Base-by-base conservation (phyloP, 2,113 vertebrate species). In the Antigone vipio region DNA sequence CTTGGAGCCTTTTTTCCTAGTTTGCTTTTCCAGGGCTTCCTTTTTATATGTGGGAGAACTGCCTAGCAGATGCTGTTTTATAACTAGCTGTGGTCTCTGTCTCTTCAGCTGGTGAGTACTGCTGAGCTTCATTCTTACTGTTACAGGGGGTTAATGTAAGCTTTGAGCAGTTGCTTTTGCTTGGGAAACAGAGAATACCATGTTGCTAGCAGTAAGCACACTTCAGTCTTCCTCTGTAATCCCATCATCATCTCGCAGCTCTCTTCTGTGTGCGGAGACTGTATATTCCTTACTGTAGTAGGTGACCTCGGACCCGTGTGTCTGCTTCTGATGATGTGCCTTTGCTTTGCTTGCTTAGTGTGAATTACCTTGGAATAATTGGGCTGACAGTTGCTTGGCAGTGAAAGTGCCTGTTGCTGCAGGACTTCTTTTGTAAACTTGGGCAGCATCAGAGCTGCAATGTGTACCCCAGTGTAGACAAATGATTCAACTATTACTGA, bases 21-120 rank as follows among this genome's bases (percentile, higher is more conserved):
- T 88, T 83, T 90, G 45, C 83, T 96, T 97, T 95, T 92, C 63
- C 9, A 73, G 40, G 27, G 16, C 27, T 92, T 75, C 58, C 45
- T 93, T 69, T 94, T 62, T 47, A 19, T 30, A 32, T 3, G 30
- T 59, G 38, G 45, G 50, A 80, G 89, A 79, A 55, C 55, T 89
- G 81, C 67, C 27, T 66, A 27, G 58, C 32, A 63, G 90, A 79
- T 67, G 72, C 34, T 74, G 16, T 13, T 92, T 80, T 90, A 34
- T 35, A 67, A 27, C 71, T 66, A 52, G 12, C 38, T 52, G 53
- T 34, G 60, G 45, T 53, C 71, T 75, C 13, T 50, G 55, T 71
- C 29, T 96, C 78, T 80, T 84, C 88, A 90, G 71, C 74, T 64
- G 35, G 26, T 76, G 78, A 74, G 63, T 74, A 55, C 45, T 79